Conservation (phyloP, 2,113 vertebrate species). For the Trematomus loennbergii region DNA sequence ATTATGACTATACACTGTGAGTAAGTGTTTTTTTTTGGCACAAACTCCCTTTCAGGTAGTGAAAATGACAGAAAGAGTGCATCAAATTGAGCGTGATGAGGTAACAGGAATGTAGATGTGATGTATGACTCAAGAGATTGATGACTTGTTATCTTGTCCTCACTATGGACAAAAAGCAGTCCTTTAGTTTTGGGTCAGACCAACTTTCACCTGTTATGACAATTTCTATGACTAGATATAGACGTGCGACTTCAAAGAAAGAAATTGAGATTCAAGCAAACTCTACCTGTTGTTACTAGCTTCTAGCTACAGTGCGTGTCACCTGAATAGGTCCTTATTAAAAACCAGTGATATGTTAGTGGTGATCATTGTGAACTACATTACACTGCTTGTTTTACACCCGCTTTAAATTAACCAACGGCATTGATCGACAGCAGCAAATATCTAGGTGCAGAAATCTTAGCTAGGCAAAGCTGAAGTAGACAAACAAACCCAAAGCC, state of each 20-base stretch:
- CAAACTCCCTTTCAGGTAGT: not conserved
- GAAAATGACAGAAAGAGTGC: not conserved
- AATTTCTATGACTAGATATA: not conserved
- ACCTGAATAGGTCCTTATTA: too few relatives aligned
- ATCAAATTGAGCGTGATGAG: not conserved
- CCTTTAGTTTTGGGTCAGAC: not conserved
- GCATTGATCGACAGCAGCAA: not conserved
- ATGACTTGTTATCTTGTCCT: not conserved
- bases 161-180: not conserved
- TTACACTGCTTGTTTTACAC: too few relatives aligned
- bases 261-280: not conserved
- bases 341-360: too few relatives aligned
- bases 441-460: not conserved
- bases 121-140: not conserved
- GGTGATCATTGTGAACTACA: too few relatives aligned
- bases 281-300: not conserved
- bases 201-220: not conserved
- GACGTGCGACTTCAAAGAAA: not conserved
- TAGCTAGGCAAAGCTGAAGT: conserved; percentile 9
- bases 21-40: not conserved
- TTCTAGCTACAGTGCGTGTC: not conserved
- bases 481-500: conserved; percentile 31
- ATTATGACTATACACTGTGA: not conserved
- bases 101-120: not conserved
- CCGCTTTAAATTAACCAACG: too few relatives aligned